Evolutionary conservation across 1,140 invertebrate species (phyloP).

Genomic region (Calosoma granatense): DNA sequence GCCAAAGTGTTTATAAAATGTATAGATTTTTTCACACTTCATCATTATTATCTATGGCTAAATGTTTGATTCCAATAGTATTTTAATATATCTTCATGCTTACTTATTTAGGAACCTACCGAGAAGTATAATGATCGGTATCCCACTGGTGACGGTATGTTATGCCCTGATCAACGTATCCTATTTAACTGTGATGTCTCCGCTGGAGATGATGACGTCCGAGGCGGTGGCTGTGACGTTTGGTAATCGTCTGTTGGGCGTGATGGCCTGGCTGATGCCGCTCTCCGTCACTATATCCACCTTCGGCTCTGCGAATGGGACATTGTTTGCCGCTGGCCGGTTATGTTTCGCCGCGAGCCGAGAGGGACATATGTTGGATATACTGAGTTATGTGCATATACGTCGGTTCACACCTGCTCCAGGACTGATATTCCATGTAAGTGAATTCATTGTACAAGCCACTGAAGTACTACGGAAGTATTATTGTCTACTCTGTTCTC

Average conservation of each 20-base stretch:
- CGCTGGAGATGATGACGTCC: constrained; percentile 85
- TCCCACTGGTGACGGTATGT: constrained; percentile 89
- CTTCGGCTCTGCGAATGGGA: constrained; percentile 95
- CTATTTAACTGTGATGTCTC: constrained; percentile 93
- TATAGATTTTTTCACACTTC: constrained; percentile 9
- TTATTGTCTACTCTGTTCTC: not conserved
- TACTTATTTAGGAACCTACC: constrained; percentile 82
- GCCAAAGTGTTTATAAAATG: no score
- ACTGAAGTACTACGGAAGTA: not conserved
- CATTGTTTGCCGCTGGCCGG: constrained; percentile 83
- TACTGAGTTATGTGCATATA: constrained; percentile 89
- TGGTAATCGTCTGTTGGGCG: constrained; percentile 73
- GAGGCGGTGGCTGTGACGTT: constrained; percentile 94
- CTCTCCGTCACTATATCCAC: constrained; percentile 92
- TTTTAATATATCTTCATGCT: not conserved
- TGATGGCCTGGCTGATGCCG: constrained; percentile 87
- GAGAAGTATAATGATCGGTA: constrained; percentile 90
- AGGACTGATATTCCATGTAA: constrained; percentile 94
- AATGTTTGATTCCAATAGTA: not conserved
- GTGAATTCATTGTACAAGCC: no score
- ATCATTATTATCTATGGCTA: no score
- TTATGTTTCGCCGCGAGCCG: constrained; percentile 91
- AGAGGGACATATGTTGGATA: constrained; percentile 85
- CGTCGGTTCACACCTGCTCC: constrained; percentile 84
- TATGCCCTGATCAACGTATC: constrained; percentile 95